phyloP scores from a whole-genome alignment of 2,797 vertebrate species.

The Brachymystax lenok region DNA sequence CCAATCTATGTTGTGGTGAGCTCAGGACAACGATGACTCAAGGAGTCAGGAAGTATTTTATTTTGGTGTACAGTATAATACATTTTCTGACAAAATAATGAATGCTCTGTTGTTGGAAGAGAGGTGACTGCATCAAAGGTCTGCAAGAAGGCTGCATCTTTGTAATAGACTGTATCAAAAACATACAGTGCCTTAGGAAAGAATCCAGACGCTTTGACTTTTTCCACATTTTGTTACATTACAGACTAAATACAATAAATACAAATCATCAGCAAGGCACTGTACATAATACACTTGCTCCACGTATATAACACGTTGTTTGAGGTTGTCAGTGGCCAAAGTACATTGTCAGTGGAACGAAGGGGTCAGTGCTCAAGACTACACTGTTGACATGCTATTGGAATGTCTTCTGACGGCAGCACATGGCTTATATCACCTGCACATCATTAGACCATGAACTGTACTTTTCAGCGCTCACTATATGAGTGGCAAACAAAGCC shows the following conservation, averaged over 20 bases:
- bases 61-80: background rate
- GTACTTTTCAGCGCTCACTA: slow-evolving; percentile 37
- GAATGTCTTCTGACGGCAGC: slow-evolving; percentile 62
- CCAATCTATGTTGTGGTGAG: background rate
- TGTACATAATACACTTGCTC: slow-evolving; percentile 2
- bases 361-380: slow-evolving; percentile 30
- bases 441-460: slow-evolving; percentile 59
- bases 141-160: slow-evolving; percentile 15
- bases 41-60: background rate
- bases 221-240: no score
- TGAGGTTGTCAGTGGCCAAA: slow-evolving; percentile 55
- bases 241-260: no score
- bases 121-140: slow-evolving; percentile 9
- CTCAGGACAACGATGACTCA: background rate
- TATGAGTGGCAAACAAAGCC: slow-evolving; percentile 48
- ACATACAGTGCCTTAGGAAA: background rate
- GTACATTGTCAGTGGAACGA: slow-evolving; percentile 19
- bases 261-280: no score
- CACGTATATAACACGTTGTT: slow-evolving; percentile 59
- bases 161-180: background rate
- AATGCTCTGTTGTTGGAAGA: background rate
- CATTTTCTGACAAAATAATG: background rate
- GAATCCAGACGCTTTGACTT: no score
- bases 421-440: slow-evolving; percentile 70
- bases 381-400: slow-evolving; percentile 66